Evolutionary conservation across 2,113 vertebrate species (phyloP).

Genomic region (Pachyramphus minor): DNA sequence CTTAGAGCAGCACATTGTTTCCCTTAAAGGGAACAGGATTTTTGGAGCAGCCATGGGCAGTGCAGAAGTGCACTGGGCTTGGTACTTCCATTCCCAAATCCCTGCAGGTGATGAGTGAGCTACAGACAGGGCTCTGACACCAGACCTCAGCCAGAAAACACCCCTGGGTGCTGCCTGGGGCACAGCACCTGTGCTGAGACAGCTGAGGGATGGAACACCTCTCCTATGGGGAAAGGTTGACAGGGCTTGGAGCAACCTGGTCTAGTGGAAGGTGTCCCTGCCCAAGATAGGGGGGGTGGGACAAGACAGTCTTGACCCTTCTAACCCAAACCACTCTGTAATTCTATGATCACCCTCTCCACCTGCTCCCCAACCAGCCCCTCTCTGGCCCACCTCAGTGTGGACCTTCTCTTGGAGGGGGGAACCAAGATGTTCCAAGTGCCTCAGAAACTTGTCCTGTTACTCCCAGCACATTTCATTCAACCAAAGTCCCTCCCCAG

Average conservation of each 20-base stretch:
- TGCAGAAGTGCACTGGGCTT: background rate
- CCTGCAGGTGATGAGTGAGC: background rate
- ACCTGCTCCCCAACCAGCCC: background rate
- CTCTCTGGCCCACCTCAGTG: fast-evolving
- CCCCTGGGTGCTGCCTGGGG: background rate
- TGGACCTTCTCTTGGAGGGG: too few relatives aligned
- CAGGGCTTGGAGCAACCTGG: background rate
- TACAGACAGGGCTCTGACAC: background rate
- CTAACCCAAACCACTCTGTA: background rate
- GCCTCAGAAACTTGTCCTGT: background rate
- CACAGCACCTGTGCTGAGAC: background rate
- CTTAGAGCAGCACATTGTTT: background rate
- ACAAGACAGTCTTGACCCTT: background rate
- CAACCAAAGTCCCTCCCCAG: background rate
- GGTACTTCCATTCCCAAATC: background rate
- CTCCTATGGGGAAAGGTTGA: background rate
- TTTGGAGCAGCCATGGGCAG: background rate
- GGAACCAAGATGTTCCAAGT: background rate
- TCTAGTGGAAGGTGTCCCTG: background rate
- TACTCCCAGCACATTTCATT: background rate
- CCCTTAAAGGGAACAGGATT: background rate
- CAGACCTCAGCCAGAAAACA: background rate
- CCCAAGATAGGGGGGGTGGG: background rate
- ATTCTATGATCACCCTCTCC: background rate
- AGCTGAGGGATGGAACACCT: background rate